Evolutionary conservation across 2,113 vertebrate genomes (phyloP).

Genomic region (Corythornis madagascariensis): DNA sequence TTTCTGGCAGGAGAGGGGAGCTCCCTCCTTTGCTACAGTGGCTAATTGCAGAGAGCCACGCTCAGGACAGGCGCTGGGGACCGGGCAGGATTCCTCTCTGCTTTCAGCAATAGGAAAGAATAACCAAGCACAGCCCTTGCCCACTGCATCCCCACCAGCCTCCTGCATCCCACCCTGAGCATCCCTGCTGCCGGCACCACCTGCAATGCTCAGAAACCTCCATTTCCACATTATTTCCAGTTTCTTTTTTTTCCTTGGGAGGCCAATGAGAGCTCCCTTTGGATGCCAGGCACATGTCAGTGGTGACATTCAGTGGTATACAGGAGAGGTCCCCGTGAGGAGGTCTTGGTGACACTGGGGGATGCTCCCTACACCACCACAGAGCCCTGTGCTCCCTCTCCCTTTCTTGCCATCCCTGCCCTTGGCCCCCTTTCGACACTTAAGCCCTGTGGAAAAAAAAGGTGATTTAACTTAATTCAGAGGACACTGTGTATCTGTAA

Average conservation of each 20-base stretch:
- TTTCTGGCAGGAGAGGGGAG: neutral
- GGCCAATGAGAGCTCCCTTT: neutral
- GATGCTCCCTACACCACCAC: accelerated
- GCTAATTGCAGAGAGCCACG: neutral
- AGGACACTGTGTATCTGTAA: neutral
- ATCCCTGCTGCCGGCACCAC: neutral
- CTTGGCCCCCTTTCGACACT: accelerated
- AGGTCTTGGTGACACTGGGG: neutral
- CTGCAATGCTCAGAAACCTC: accelerated
- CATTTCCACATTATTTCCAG: neutral
- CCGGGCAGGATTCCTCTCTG: neutral
- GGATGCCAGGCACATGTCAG: neutral
- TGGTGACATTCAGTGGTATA: accelerated
- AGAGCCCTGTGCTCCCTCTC: neutral
- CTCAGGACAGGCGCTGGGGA: neutral
- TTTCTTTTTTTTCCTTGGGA: neutral
- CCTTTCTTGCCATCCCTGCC: neutral
- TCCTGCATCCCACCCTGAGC: neutral
- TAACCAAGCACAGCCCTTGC: neutral
- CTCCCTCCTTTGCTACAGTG: neutral
- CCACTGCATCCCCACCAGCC: neutral
- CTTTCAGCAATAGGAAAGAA: neutral
- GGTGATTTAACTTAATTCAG: conserved; percentile 12
- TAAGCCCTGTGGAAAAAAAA: neutral
- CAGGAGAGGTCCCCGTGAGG: neutral